Evolutionary conservation across 2,797 vertebrate species (phyloP).

Genomic region (Phaenicophaeus curvirostris): DNA sequence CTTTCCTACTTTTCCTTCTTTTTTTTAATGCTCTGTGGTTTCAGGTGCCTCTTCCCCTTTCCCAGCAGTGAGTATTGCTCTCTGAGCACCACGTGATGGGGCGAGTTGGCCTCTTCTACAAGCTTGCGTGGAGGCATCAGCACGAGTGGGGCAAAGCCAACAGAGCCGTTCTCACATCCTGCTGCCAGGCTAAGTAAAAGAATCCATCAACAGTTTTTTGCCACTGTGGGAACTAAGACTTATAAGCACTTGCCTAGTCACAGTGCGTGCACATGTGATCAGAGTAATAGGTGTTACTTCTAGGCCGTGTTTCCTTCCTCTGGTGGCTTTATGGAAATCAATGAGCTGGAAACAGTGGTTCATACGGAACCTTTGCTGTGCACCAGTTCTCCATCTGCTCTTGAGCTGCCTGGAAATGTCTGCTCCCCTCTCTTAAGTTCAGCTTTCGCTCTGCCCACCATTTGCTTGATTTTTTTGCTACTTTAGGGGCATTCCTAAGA

Average conservation of each 20-base stretch:
- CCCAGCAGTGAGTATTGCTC: not conserved
- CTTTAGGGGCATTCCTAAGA: not conserved
- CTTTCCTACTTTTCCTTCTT: not conserved
- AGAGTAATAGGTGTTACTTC: not conserved
- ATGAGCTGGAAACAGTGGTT: not conserved
- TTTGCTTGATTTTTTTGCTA: not conserved
- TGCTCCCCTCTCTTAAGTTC: not conserved
- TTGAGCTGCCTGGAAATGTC: not conserved
- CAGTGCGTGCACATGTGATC: not conserved
- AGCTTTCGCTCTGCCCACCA: not conserved
- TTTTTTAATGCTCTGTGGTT: not conserved
- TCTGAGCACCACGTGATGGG: rapidly evolving
- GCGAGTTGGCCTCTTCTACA: not conserved
- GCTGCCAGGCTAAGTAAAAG: not conserved
- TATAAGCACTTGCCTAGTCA: not conserved
- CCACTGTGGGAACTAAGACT: not conserved
- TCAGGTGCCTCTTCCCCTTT: not conserved
- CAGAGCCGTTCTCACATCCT: not conserved
- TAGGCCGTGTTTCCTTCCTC: not conserved
- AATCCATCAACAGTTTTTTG: not conserved
- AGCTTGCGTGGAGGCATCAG: rapidly evolving
- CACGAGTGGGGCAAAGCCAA: rapidly evolving
- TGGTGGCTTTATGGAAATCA: not conserved
- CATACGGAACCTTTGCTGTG: not conserved
- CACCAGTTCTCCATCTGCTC: not conserved